Evolutionary conservation across 1,140 invertebrate genomes (phyloP).

Genomic region (Brachionus sp.): DNA sequence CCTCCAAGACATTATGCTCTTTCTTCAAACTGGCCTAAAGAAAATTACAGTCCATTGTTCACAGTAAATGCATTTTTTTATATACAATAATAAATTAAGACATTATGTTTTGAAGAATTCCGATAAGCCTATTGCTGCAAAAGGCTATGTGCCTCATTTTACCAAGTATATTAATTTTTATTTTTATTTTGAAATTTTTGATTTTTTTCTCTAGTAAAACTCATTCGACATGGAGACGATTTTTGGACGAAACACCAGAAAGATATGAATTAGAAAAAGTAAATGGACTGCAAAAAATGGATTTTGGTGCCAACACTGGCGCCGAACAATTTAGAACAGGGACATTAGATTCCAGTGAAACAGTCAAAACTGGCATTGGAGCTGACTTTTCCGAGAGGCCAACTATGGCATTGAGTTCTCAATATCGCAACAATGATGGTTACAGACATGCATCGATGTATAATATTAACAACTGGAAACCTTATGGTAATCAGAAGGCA

Average conservation of each 20-base stretch:
- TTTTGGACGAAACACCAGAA: slow-evolving; percentile 21
- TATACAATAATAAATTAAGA: neutral
- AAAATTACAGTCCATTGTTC: slow-evolving; percentile 31
- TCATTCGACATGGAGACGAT: neutral
- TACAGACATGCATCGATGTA: slow-evolving; percentile 20
- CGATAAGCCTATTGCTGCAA: slow-evolving; percentile 22
- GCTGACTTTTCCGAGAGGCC: slow-evolving; percentile 29
- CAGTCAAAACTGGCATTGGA: slow-evolving; percentile 10
- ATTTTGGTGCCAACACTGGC: slow-evolving; percentile 18
- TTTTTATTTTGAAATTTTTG: neutral
- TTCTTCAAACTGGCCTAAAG: slow-evolving; percentile 36
- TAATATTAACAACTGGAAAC: slow-evolving; percentile 39
- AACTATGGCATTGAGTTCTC: slow-evolving; percentile 15
- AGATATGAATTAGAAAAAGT: neutral
- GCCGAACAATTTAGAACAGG: neutral
- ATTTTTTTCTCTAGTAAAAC: neutral
- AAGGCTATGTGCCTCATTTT: slow-evolving; percentile 41
- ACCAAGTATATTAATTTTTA: neutral
- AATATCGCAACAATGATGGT: slow-evolving; percentile 38
- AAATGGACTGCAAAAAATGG: neutral
- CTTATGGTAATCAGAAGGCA: slow-evolving; percentile 11
- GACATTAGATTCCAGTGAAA: neutral
- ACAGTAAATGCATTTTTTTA: neutral
- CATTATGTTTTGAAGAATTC: neutral
- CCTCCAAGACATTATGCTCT: slow-evolving; percentile 27